Evolutionary conservation across 2,797 vertebrate genomes (phyloP), one percentile per base, ranked within the genome.

Genomic region (Bradypus variegatus): DNA sequence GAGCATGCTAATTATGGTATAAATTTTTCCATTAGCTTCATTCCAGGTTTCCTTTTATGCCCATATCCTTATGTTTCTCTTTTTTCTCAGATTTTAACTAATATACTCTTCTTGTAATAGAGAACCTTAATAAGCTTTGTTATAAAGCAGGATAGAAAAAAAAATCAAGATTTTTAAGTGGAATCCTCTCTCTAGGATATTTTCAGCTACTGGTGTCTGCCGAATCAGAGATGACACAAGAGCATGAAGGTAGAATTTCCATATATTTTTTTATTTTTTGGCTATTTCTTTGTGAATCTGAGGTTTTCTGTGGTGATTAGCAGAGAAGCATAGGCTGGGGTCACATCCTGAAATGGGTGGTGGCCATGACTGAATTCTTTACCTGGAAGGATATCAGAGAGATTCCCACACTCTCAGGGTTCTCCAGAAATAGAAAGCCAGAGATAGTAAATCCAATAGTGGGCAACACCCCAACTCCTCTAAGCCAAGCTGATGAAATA

Each of bases 401-500:
- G 76, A 96, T 92, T 75, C 88, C 82, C 72, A 88, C 2, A 36
- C 50, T 76, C 62, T 94, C 9, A 0, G 25, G 50, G n/a, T 58
- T 87, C 70, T 92, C 75, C 55, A 92, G 62, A 94, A 96, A 93
- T 62, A 89, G 78, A 82, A 29, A 79, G 70, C 84, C 76, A 91
- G 82, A 83, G 89, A 94, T 50, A 83, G 75, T 50, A 89, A 89
- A 94, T 75, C 38, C 33, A 79, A 65, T 21, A 64, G 21, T 53
- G 67, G 93, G 89, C 81, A 93, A 50, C 50, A 36, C 62, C 91
- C 82, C 79, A 91, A 79, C 79, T 81, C 86, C 83, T 86, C 73
- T 88, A 53, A 64, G 65, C 89, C 92, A 93, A 94, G 75, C 53
- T 50, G 78, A 89, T 5, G 18, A 97, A 97, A 97, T 97, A 96